Evolutionary conservation across 2,888 invertebrate genomes (phyloP), one percentile per base, ranked within the genome.

Genomic region (Heliconius ethilla): DNA sequence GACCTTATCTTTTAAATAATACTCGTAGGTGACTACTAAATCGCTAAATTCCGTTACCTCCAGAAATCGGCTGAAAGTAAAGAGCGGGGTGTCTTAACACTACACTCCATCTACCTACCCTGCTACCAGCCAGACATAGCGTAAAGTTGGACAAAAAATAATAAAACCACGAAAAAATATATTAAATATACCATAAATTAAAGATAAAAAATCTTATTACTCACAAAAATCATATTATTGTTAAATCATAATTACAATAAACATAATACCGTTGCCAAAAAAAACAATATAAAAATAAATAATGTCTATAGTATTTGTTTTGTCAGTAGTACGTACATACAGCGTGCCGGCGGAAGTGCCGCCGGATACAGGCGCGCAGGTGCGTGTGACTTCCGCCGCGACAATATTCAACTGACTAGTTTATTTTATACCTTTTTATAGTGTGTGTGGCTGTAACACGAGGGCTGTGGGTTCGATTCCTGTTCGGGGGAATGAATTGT

Each of bases 291-390:
- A n/a, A n/a, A 55, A n/a, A 9, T 22, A 59, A 59, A 59, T n/a
- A 10, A n/a, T 59, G 3, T n/a, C n/a, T n/a, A 22, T 51, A 51
- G n/a, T 66, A n/a, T 40, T 73, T 74, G 74, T 75, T 75, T 66
- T 76, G 78, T 33, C 70, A 45, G 66, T 59, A 70, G 80, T 76
- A 78, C 33, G 7, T 33, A 33, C 40, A 40, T 9, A 11, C 80
- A 18, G 51, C 15, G 84, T 84, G 79, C 77, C 75, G 62, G 45
- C 81, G 81, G 89, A 89, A 87, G 84, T 83, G 82, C 83, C 84
- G 84, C 87, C 89, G 90, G 90, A 90, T 88, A 83, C 90, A 90
- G 90, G 90, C 90, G 90, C 85, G 87, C 90, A 90, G 90, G 90
- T 90, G 90, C 85, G 87, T 83, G 81, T 76, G 84, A 86, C 86